These are phyloP conservation scores for Cichlasoma orientale DNA, from an alignment of 2,797 vertebrate genomes.

Conservation along the genomic window DNA sequence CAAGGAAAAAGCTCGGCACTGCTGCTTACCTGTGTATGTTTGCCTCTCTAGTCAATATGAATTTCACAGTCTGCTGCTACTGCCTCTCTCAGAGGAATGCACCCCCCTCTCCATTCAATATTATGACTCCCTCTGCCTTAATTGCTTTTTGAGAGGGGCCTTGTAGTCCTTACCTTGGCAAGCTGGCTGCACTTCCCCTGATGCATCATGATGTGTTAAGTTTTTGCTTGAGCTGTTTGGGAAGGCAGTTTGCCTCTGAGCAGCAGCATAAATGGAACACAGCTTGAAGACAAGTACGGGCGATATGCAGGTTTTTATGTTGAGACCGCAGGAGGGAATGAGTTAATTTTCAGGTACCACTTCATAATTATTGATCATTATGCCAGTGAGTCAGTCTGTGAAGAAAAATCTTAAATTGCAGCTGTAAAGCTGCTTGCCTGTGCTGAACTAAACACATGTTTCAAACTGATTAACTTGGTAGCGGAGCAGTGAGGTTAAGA, in stretches of 20 bases:
- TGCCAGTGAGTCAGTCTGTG: conserved; percentile 6
- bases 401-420: conserved; percentile 37
- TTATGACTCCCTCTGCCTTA: conserved; percentile 77
- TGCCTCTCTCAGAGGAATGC: conserved; percentile 73
- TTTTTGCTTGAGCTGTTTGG: conserved; percentile 52
- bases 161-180: conserved; percentile 72
- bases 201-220: conserved; percentile 61
- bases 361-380: conserved; percentile 47
- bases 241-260: conserved; percentile 40
- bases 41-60: conserved; percentile 76
- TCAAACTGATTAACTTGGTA: conserved; percentile 69
- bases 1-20: conserved; percentile 60
- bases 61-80: conserved; percentile 81
- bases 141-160: conserved; percentile 81
- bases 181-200: conserved; percentile 64
- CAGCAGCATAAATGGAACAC: conserved; percentile 44
- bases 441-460: conserved; percentile 37
- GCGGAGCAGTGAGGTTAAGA: conserved; percentile 59
- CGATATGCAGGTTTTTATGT: conserved; percentile 12
- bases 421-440: conserved; percentile 32
- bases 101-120: conserved; percentile 74
- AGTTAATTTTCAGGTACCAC: conserved; percentile 14
- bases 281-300: conserved; percentile 16
- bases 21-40: conserved; percentile 78
- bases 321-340: conserved; percentile 22